Base-by-base conservation (phyloP, 2,113 vertebrate genomes). In the Strix aluco region DNA sequence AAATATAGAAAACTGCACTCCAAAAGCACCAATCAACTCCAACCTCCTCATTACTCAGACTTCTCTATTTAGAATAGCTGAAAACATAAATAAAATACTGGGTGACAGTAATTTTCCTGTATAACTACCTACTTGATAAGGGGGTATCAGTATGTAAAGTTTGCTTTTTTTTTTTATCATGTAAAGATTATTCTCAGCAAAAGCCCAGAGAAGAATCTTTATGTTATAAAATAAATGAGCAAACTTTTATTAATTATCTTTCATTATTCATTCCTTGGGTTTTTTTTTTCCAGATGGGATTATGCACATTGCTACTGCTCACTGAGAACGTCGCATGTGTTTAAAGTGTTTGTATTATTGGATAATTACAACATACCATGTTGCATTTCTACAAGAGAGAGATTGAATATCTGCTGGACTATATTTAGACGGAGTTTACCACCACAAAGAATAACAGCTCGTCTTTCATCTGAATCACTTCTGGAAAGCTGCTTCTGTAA, bases 311-410 rank as follows among this genome's bases (percentile, higher is more conserved):
- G 46, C 34, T 88, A 15, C 67, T 59, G 47, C 8, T 65, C 47
- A 47, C 16, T 34, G 22, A 73, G 36, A 74, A 55, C 4, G 25
- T 17, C 9, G 1, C 26, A 2, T 13, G 3, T 27, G n/a, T 91
- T 78, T 47, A 3, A 67, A 79, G 70, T 15, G 61, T 66, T 67
- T 22, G 32, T 15, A 13, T 21, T 34, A 21, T 0, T 57, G 71
- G 29, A 18, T 29, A 22, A 90, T 26, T 15, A 34, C 46, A 57
- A 98, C 99, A 9, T 98, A 99, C 99, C 99, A 0, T 99, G 98
- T 66, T 98, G 98, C 99, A 99, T 99, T 97, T 99, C 99, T 58
- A 99, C 94, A 2, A 99, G 97, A 19, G 97, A 97, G 26, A 99
- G 97, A 94, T 89, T 98, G 90, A 99, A 99, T 23, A 99, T 97